Base-by-base conservation (phyloP, 92 coral and sea anemone species). In the Metridium senile region DNA sequence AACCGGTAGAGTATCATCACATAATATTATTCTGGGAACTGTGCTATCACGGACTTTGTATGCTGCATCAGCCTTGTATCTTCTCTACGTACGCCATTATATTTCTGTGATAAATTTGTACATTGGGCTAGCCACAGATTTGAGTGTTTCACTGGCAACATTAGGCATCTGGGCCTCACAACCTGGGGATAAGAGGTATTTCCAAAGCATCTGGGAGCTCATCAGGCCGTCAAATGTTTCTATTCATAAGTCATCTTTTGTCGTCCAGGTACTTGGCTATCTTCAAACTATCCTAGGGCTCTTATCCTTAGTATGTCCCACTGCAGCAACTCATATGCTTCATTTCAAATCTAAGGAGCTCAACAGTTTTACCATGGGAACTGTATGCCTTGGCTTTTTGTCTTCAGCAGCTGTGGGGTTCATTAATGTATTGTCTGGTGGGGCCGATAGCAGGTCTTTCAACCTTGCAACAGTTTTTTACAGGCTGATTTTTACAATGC, bases 141-240 rank as follows among this genome's bases (percentile, higher is more conserved):
- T 1, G 1, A 23, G 78, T 33, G 30, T 58, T n/a, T n/a, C 78
- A 58, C 6, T 58, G 11, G 49, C 33, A 11, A 30, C 78, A n/a
- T 33, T 73, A 20, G 46, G n/a, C 4, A 7, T 73, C 63, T 73
- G 78, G 78, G 28, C 49, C 21, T 25, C 8, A 22, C 35, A 26
- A 20, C 23, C 62, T 27, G 46, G 25, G 8, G 47, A 71, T 54
- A 62, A 59, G 51, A 18, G 30, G 26, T 71, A 19, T 71, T 54
- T 51, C 11, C 52, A 71, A 54, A n/a, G 63, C 26, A 54, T 53
- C n/a, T 71, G 76, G 76, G 62, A 71, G 45, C 76, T 71, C n/a
- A 7, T 71, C 23, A 51, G 9, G 35, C 76, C 76, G 27, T 71
- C 76, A 71, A 53, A 9, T 49, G 31, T n/a, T 30, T 45, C 76